Percentiles rank a stretch among this genome's conserved stretches.
Conservation (phyloP, 1,140 invertebrate genomes). For the Lepidurus couesii region DNA sequence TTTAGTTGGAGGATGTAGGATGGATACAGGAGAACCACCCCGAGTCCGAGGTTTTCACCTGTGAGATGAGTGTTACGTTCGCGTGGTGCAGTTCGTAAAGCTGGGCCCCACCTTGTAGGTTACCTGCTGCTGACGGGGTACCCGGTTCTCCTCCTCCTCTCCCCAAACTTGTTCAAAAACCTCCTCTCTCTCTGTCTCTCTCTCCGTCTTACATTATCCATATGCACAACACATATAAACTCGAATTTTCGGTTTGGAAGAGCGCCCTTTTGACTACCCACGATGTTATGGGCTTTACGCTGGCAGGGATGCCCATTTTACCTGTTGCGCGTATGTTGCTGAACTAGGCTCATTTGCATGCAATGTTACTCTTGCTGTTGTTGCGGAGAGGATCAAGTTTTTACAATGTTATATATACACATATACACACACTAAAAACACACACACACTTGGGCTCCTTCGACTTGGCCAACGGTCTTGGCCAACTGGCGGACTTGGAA, state of each 20-base stretch:
- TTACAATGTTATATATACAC: too few species aligned
- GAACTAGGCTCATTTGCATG: not conserved
- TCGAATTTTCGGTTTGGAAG: not conserved
- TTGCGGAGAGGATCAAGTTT: not conserved
- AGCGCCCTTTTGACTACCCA: not conserved
- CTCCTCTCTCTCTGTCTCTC: not conserved
- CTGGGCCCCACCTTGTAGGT: constrained; percentile 8
- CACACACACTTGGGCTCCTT: not conserved
- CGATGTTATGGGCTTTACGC: not conserved
- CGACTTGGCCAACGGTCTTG: not conserved
- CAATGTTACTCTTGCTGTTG: not conserved
- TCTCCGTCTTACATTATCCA: not conserved
- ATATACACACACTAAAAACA: too few species aligned
- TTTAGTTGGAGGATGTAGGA: not conserved
- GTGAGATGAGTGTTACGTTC: not conserved
- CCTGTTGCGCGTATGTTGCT: not conserved
- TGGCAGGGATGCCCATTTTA: not conserved
- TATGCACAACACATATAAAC: constrained; percentile 6
- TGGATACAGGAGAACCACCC: constrained; percentile 2
- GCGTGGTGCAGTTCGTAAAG: too few species aligned
- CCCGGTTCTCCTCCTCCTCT: not conserved
- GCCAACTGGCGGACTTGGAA: not conserved
- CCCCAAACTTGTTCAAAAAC: not conserved
- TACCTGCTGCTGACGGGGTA: not conserved
- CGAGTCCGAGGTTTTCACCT: constrained; percentile 13